These are phyloP conservation scores for Thereuonema tuberculata DNA, from an alignment of 1,140 invertebrate species.

Conservation along the genomic window DNA sequence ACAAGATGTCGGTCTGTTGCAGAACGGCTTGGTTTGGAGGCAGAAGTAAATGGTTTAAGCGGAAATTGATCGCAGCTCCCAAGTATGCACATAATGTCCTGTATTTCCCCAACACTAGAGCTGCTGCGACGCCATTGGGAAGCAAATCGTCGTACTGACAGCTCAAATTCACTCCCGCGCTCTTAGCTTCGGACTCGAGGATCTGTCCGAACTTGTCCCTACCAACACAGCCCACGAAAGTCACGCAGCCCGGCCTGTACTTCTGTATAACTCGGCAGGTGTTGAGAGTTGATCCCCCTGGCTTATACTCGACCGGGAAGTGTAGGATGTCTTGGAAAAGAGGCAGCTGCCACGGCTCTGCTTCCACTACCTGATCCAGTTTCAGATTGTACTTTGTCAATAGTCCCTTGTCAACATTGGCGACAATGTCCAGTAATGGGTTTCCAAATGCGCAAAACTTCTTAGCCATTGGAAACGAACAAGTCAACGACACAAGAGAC, in stretches of 20 bases:
- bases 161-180: slow-evolving; percentile 13
- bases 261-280: background rate
- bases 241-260: background rate
- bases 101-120: slow-evolving; percentile 43
- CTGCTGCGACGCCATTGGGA: slow-evolving; percentile 51
- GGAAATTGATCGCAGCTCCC: slow-evolving; percentile 42
- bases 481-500: too few species aligned
- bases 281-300: background rate
- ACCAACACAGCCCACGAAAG: background rate
- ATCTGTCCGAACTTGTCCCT: background rate
- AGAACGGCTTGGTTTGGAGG: slow-evolving; percentile 18
- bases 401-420: background rate
- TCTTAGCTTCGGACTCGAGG: background rate
- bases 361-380: background rate
- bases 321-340: background rate
- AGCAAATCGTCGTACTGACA: slow-evolving; percentile 34
- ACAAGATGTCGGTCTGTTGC: slow-evolving; percentile 37
- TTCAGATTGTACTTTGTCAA: background rate
- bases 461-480: too few species aligned
- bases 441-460: background rate
- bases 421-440: background rate
- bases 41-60: slow-evolving; percentile 28
- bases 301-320: background rate
- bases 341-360: background rate
- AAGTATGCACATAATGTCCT: slow-evolving; percentile 46